phyloP scores from a whole-genome alignment of 2,113 vertebrate genomes.

The Copsychus sechellarum region DNA sequence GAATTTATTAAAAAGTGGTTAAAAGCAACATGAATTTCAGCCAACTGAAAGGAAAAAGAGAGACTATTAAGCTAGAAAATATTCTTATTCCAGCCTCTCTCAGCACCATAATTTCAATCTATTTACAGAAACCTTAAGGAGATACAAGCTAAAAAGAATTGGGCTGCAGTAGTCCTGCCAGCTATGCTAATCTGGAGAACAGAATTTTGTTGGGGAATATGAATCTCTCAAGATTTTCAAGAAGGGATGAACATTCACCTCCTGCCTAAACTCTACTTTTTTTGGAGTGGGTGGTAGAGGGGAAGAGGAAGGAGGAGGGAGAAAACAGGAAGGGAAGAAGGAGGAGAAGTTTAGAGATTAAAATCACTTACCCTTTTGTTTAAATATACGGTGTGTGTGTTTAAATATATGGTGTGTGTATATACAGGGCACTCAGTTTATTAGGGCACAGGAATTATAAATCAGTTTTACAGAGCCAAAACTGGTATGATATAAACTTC shows the following conservation, averaged over 20 bases:
- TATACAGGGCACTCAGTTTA: background rate
- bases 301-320: background rate
- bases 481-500: background rate
- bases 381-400: background rate
- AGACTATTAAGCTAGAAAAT: slow-evolving; percentile 8
- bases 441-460: background rate
- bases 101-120: slow-evolving; percentile 24
- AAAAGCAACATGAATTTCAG: slow-evolving; percentile 29
- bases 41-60: slow-evolving; percentile 42
- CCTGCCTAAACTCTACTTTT: background rate
- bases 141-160: background rate
- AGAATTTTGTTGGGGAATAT: background rate
- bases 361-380: slow-evolving; percentile 17
- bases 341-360: background rate
- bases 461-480: slow-evolving; percentile 10
- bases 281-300: fast-evolving
- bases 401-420: background rate
- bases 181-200: background rate
- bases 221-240: background rate
- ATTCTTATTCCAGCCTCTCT: slow-evolving; percentile 27
- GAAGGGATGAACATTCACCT: background rate
- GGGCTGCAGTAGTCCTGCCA: background rate
- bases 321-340: background rate
- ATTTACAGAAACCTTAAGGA: slow-evolving; percentile 34
- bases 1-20: slow-evolving; percentile 59